Base-by-base conservation (phyloP, 35 echinoderm and acorn worm genomes). In the Holothuria glaberrima region DNA sequence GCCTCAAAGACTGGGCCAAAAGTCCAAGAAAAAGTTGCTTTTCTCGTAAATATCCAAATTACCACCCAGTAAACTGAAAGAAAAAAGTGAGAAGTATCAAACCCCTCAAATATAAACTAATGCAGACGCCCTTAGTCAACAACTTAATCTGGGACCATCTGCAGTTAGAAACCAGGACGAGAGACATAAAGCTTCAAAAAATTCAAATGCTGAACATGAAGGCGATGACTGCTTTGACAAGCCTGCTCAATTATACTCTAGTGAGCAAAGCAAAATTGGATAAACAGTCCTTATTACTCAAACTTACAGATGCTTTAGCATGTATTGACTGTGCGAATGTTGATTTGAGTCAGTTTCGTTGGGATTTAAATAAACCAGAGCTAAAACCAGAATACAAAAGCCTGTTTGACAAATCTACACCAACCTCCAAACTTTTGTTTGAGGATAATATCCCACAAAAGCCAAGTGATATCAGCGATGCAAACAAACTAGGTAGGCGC, bases 381-480 rank as follows among this genome's bases (percentile, higher is more conserved):
- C 34, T 80, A 10, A 82, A 83, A 13, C 24, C 41, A 77, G 48
- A 92, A 31, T 86, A 91, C 38, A 82, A 63, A 73, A 45, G 74
- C 24, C 82, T 92, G 18, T 86, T 45, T 60, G 48, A 41, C 14
- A 56, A 68, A 16, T n/a, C 65, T 30, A 59, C 44, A n/a, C 90
- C 90, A 64, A 12, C 58, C 36, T 68, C 80, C 29, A 74, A 56
- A 12, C 32, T 74, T 36, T 28, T 92, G 48, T 92, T 92, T 92
- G 90, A 81, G 9, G 90, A 92, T 65, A 52, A 86, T 75, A 58
- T 92, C 18, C 71, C 90, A 12, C 65, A 75, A 38, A 62, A 69
- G 19, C 50, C 86, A 9, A 41, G 76, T 20, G 82, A 86, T 45
- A 92, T 91, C 27, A 27, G 26, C 3, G 89, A 85, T 48, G 61